These are phyloP conservation scores for Phylloscopus trochilus DNA, from an alignment of 2,113 vertebrate genomes.

Conservation along the genomic window DNA sequence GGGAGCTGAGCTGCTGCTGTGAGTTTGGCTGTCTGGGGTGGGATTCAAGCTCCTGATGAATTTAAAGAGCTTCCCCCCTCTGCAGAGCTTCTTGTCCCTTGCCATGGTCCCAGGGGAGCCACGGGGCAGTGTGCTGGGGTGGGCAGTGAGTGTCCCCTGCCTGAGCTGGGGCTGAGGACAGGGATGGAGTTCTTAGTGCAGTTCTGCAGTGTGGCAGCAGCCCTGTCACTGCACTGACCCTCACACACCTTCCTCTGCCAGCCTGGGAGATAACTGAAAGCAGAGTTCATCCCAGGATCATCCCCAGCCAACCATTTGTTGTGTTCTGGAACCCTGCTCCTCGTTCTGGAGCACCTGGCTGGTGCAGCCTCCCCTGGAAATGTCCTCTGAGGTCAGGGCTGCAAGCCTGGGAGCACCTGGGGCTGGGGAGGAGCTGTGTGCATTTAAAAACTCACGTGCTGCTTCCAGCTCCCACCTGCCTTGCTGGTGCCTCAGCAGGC, in stretches of 20 bases:
- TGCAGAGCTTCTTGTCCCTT: neutral
- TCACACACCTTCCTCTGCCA: neutral
- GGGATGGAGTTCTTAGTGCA: neutral
- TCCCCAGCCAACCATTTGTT: too few relatives aligned
- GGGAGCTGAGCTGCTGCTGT: neutral
- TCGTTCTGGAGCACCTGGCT: neutral
- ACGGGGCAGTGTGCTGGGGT: neutral
- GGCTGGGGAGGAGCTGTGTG: neutral
- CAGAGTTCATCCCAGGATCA: neutral
- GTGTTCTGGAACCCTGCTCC: neutral
- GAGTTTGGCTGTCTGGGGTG: neutral
- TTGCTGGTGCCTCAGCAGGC: neutral
- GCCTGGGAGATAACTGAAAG: neutral
- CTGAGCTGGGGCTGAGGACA: neutral
- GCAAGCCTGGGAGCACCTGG: accelerated
- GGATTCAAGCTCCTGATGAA: neutral
- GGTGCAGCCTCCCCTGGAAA: neutral
- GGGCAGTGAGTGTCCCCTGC: neutral
- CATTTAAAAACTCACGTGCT: neutral
- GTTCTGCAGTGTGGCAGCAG: neutral
- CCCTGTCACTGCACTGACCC: neutral
- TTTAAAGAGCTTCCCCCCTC: neutral
- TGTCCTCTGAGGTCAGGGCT: neutral
- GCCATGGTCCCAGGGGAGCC: too few relatives aligned
- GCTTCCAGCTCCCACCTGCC: neutral